phyloP scores from a whole-genome alignment of 1,140 invertebrate genomes.

The Mercenaria mercenaria region DNA sequence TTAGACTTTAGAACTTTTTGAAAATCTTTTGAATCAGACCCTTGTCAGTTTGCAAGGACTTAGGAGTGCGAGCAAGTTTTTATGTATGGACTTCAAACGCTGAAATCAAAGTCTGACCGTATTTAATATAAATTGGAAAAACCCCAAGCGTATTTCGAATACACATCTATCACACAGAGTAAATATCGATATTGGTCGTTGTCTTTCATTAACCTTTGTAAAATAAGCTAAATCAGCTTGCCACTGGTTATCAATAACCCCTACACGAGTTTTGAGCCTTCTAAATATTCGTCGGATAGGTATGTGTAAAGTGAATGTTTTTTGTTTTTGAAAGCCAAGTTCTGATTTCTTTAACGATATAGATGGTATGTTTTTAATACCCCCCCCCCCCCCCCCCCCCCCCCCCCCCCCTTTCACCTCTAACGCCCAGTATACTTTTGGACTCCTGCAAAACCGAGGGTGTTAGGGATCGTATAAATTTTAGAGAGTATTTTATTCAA shows the following conservation, averaged over 20 bases:
- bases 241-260: constrained; percentile 28
- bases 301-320: not conserved
- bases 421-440: not conserved
- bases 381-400: no score
- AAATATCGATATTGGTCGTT: constrained; percentile 11
- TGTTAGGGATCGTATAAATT: not conserved
- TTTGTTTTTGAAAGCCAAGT: not conserved
- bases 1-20: not conserved
- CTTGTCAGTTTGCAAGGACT: constrained; percentile 1
- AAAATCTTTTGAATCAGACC: not conserved
- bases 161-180: not conserved
- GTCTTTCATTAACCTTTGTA: not conserved
- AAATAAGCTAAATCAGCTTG: constrained; percentile 20
- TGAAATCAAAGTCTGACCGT: not conserved
- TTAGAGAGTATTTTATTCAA: not conserved
- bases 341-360: not conserved
- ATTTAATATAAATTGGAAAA: not conserved
- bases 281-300: not conserved
- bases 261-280: not conserved
- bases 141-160: not conserved
- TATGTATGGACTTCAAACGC: not conserved
- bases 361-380: not conserved
- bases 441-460: not conserved
- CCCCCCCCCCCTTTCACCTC: no score
- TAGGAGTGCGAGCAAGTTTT: not conserved